These are phyloP conservation scores for Antheraea yamamai DNA, from an alignment of 2,888 invertebrate genomes.

Conservation along the genomic window DNA sequence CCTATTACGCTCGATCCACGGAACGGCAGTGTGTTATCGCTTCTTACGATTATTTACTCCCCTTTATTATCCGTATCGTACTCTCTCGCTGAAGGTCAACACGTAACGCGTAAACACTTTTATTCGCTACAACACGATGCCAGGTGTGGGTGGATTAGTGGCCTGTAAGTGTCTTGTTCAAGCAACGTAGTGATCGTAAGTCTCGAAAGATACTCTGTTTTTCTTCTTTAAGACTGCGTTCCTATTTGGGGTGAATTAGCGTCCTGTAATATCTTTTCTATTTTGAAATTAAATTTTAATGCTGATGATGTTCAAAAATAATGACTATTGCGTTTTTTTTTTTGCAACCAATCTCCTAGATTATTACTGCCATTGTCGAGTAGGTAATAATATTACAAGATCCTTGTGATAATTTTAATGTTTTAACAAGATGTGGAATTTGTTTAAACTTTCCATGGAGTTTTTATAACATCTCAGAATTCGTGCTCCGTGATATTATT, in stretches of 20 bases:
- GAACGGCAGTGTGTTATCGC: neutral
- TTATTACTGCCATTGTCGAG: no score
- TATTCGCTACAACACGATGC: constrained; percentile 39
- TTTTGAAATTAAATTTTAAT: neutral
- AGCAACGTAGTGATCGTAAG: neutral
- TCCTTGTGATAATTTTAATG: no score
- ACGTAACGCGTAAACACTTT: constrained; percentile 51
- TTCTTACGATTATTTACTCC: constrained; percentile 45
- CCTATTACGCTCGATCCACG: neutral
- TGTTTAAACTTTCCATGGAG: no score
- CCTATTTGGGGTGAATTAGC: neutral
- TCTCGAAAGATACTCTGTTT: neutral
- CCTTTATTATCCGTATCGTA: constrained; percentile 62
- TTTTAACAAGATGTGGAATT: no score
- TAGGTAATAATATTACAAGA: no score
- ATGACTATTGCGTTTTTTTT: no score
- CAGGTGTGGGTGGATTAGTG: constrained; percentile 4
- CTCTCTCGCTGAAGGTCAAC: constrained; percentile 64
- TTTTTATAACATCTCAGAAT: no score
- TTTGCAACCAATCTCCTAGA: no score
- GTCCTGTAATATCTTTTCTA: neutral
- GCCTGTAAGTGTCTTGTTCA: constrained; percentile 3
- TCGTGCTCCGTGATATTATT: no score
- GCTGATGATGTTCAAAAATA: neutral
- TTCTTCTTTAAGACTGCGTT: constrained; percentile 4